A percentile compares a stretch with the other conserved stretches of the same genome.
phyloP scores from a whole-genome alignment of 2,113 vertebrate genomes.

The Melierax canorus region DNA sequence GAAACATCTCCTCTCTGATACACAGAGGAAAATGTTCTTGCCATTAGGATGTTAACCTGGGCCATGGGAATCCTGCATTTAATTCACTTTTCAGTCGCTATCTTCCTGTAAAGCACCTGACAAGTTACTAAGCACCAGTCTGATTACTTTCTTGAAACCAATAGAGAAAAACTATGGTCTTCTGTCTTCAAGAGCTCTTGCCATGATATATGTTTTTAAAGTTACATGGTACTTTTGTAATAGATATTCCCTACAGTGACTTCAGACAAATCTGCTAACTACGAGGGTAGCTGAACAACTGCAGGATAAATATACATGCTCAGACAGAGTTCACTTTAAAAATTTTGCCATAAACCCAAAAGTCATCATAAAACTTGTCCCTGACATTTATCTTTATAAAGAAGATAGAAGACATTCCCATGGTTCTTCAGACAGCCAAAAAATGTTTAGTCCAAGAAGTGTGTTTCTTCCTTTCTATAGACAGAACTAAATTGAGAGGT shows the following conservation, averaged over 20 bases:
- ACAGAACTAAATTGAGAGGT: not conserved
- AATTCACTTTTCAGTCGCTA: not conserved
- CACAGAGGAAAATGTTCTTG: not conserved
- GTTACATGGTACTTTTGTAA: not conserved
- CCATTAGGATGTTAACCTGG: not conserved
- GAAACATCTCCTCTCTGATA: not conserved
- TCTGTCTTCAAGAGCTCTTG: not conserved
- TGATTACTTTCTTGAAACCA: not conserved
- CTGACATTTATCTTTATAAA: not conserved
- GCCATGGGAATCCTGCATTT: not conserved
- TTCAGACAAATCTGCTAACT: not conserved
- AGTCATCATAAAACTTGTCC: not conserved
- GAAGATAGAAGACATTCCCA: not conserved
- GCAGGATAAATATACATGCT: not conserved
- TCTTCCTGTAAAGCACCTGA: not conserved
- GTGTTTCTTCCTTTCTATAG: not conserved
- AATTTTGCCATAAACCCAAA: not conserved
- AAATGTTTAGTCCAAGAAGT: not conserved
- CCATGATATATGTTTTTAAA: not conserved
- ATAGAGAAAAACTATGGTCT: not conserved
- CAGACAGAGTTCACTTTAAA: not conserved
- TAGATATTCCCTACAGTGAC: not conserved
- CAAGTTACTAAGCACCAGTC: not conserved
- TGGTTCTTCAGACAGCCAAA: not conserved
- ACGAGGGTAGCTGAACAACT: not conserved